Evolutionary conservation across 2,113 vertebrate species (phyloP).

Genomic region (Catharus bicknelli): DNA sequence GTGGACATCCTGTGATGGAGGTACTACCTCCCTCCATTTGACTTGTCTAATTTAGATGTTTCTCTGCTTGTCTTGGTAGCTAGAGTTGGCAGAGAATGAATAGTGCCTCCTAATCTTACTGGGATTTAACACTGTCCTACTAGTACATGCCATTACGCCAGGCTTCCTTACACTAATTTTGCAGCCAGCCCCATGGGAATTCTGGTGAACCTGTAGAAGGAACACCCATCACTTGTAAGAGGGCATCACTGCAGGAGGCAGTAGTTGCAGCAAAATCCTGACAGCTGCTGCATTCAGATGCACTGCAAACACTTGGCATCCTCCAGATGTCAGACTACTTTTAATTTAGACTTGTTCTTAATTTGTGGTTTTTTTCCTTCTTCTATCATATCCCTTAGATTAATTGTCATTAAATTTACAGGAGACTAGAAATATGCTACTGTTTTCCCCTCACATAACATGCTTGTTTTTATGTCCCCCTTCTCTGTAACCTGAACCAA

Average conservation of each 20-base stretch:
- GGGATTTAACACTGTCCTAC: neutral
- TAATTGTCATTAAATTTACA: neutral
- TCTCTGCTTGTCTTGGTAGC: neutral
- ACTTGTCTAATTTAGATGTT: neutral
- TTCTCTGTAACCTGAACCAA: neutral
- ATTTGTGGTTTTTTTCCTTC: neutral
- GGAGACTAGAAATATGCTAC: neutral
- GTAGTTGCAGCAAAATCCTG: neutral
- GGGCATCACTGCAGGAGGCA: neutral
- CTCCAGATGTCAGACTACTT: neutral
- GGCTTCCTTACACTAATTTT: neutral
- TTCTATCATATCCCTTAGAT: neutral
- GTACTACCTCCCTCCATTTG: neutral
- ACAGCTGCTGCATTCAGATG: neutral
- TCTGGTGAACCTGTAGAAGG: neutral
- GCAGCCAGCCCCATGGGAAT: neutral
- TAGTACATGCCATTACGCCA: fast-evolving
- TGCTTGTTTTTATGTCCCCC: neutral
- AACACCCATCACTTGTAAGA: fast-evolving
- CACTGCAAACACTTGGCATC: neutral
- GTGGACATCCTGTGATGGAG: neutral
- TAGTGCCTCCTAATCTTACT: neutral
- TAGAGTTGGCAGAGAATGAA: neutral
- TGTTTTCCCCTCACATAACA: neutral
- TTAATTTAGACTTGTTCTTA: neutral